Percentiles rank a stretch among this genome's conserved stretches.
These are phyloP conservation scores for Ceratina japonica DNA, from an alignment of 1,140 invertebrate genomes.

Conservation along the genomic window DNA sequence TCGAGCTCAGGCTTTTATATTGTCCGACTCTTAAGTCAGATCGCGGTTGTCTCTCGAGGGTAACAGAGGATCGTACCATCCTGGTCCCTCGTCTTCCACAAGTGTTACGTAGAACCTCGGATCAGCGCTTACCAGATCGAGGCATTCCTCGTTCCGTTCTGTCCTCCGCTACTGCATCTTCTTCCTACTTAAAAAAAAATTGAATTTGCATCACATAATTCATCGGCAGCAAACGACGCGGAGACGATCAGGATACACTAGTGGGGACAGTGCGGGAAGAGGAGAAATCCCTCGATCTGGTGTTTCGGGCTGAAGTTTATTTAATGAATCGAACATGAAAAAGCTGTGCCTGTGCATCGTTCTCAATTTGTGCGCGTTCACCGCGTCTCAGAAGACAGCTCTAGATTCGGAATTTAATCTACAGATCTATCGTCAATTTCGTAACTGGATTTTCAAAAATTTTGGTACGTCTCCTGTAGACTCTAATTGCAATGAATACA, in stretches of 20 bases:
- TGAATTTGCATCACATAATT: no score
- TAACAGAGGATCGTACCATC: background rate
- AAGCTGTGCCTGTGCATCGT: conserved; percentile 10
- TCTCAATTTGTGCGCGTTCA: background rate
- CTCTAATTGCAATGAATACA: no score
- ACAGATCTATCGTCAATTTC: conserved; percentile 38
- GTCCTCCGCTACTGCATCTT: no score
- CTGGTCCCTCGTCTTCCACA: background rate
- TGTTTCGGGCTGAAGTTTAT: background rate
- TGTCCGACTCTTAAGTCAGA: conserved; percentile 8
- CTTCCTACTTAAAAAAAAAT: no score
- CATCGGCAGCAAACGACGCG: no score
- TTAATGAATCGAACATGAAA: conserved; percentile 19
- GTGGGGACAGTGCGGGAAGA: no score
- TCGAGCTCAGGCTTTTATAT: background rate
- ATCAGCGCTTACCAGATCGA: no score
- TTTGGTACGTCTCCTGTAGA: conserved; percentile 54
- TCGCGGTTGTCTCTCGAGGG: background rate
- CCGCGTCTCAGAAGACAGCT: conserved; percentile 48
- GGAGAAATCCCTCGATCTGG: no score
- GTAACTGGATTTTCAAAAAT: conserved; percentile 43
- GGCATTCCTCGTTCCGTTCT: no score
- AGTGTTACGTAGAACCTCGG: no score
- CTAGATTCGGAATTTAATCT: conserved; percentile 62
- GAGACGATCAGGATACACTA: no score